Evolutionary conservation across 1,140 invertebrate species (phyloP).

Genomic region (Zeugodacus cucurbitae): DNA sequence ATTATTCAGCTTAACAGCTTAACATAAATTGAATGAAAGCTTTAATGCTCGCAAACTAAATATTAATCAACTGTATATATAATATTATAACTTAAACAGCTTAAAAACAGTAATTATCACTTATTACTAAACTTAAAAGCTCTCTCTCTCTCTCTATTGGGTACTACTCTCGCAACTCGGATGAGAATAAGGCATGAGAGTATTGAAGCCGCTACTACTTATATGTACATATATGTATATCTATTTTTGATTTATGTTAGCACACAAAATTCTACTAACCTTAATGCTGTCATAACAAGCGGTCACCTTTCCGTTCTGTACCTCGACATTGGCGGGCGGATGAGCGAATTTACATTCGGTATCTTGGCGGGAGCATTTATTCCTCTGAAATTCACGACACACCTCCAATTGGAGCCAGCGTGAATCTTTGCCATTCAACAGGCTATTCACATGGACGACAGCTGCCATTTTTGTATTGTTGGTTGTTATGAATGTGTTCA

Average conservation of each 20-base stretch:
- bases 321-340: slow-evolving; percentile 98
- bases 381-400: slow-evolving; percentile 98
- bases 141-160: too few species aligned
- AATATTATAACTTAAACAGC: too few species aligned
- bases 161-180: too few species aligned
- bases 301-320: slow-evolving; percentile 99
- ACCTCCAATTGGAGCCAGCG: slow-evolving; percentile 99
- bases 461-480: slow-evolving; percentile 77
- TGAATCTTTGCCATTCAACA: slow-evolving; percentile 98
- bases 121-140: too few species aligned
- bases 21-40: too few species aligned
- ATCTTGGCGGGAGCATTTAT: slow-evolving; percentile 98
- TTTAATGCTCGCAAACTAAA: too few species aligned
- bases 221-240: not conserved
- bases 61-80: too few species aligned
- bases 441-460: slow-evolving; percentile 97
- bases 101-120: too few species aligned
- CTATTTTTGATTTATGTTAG: not conserved
- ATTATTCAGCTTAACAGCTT: too few species aligned
- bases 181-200: too few species aligned
- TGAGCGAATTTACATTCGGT: slow-evolving; percentile 99
- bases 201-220: not conserved
- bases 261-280: slow-evolving; percentile 74
- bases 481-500: not conserved
- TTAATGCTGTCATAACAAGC: slow-evolving; percentile 99